Conservation (phyloP, 2,797 vertebrate species). For the Falco berigora region DNA sequence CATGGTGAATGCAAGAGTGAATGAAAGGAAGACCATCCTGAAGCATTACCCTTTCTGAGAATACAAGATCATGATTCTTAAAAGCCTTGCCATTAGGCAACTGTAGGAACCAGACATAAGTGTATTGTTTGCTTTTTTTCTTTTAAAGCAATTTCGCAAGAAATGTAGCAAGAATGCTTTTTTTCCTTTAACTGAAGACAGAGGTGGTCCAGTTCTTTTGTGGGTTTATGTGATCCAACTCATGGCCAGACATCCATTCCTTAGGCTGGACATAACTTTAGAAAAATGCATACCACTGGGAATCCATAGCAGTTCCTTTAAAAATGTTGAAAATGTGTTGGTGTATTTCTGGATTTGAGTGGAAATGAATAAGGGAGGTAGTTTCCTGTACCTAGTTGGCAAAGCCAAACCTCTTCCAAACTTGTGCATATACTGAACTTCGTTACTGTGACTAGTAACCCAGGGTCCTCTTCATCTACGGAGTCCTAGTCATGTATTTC, state of each 20-base stretch:
- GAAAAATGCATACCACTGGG: neutral
- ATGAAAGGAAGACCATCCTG: neutral
- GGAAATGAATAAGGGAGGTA: neutral
- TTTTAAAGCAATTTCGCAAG: neutral
- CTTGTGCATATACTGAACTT: neutral
- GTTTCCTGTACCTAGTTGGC: neutral
- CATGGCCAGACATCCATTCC: neutral
- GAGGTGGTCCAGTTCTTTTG: neutral
- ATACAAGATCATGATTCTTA: neutral
- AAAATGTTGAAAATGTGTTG: neutral
- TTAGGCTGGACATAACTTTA: neutral
- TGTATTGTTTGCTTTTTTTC: neutral
- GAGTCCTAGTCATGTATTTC: neutral
- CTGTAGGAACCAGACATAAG: neutral
- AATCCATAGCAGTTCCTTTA: neutral
- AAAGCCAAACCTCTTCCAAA: neutral
- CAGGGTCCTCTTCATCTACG: neutral
- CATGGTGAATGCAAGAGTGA: neutral
- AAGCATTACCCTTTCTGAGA: neutral
- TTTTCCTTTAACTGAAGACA: neutral
- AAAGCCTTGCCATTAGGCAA: neutral
- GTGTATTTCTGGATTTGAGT: neutral
- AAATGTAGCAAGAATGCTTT: neutral
- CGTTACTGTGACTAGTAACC: neutral
- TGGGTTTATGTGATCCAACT: neutral